Base-by-base conservation (phyloP, 1,140 invertebrate genomes). In the Sminthurides bifidus region DNA sequence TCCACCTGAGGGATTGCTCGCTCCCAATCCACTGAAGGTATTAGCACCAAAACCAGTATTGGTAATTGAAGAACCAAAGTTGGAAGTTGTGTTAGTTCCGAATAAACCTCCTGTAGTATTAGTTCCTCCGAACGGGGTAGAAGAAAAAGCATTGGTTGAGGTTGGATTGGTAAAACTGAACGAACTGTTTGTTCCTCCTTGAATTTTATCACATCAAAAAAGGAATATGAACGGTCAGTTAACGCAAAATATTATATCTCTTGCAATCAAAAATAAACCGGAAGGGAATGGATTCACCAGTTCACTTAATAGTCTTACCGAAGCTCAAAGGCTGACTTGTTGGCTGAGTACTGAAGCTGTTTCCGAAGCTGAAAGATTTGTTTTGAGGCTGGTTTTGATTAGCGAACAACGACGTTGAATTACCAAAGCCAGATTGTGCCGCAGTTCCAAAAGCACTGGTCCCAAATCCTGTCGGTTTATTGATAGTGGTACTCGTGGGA, bases 391-490 rank as follows among this genome's bases (percentile, higher is more conserved):
- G 54, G 17, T 37, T 41, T 5, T 44, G 73, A 37, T 69, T 67
- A 12, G 73, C 72, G 61, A 76, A 76, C 17, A 33, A 24, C 5
- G 45, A 6, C 23, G 43, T 30, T 15, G 66, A 59, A 19, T 66
- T 62, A 14, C 70, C 72, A 65, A 74, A 74, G 46, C 61, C 63
- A 15, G 65, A 58, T 4, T 71, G 48, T 58, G 65, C 63, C 65
- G 70, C 71, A 31, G 75, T 61, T 41, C 70, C 76, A 70, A 76
- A 82, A n/a, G 75, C 68, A 14, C 72, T 71, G 27, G 68, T 82
- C 6, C 40, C 35, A 59, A 35, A 49, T 19, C 56, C 41, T 49
- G 68, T 66, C 19, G 49, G 45, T 38, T 58, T 60, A 24, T 29
- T 60, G 14, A 55, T 26, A 26, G 46, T 50, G 3, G 56, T 58